Evolutionary conservation across 2,797 vertebrate genomes (phyloP), one percentile per base, ranked within the genome.

Genomic region (Eidolon dupreanum): DNA sequence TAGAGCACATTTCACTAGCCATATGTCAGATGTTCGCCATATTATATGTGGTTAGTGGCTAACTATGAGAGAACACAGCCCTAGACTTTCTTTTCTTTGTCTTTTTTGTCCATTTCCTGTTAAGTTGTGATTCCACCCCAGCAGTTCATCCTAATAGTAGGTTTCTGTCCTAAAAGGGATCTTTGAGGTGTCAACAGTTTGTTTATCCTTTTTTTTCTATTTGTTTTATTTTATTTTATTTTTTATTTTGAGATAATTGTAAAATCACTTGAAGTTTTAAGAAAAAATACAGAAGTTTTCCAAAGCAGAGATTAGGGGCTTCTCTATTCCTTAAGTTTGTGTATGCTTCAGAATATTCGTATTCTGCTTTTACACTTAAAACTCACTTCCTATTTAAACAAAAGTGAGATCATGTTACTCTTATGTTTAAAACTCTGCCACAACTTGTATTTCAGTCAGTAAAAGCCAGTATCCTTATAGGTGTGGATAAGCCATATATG

Each of bases 211-310:
- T 57, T 73, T 75, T 75, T 65, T 38, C 38, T 22, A 22, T 81
- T 20, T 51, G 8, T 43, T 66, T 46, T 36, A 43, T 28, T 13
- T 51, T 8, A 19, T 70, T 83, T 65, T 46, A 46, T 46, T 46
- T 43, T 43, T 46, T 36, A 53, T 53, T 53, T 81, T 53, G 38
- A 65, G 11, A 22, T n/a, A 8, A 49, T 75, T 53, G 4, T 77
- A 82, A 17, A 55, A 41, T 63, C 3, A 28, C 11, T 46, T 65
- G 38, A 1, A 16, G 7, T 13, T 51, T 9, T 57, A 36, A 77
- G 22, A 95, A 82, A 41, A 65, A 65, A 82, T 38, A 33, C 9
- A 88, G 19, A n/a, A 19, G 8, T 5, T 65, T 93, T 84, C 24
- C 20, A 46, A 74, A 51, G 41, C 57, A 43, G 13, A 70, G 2